These are phyloP conservation scores for Sinopyrophorus schimmeli DNA, from an alignment of 2,888 invertebrate species.

Conservation along the genomic window DNA sequence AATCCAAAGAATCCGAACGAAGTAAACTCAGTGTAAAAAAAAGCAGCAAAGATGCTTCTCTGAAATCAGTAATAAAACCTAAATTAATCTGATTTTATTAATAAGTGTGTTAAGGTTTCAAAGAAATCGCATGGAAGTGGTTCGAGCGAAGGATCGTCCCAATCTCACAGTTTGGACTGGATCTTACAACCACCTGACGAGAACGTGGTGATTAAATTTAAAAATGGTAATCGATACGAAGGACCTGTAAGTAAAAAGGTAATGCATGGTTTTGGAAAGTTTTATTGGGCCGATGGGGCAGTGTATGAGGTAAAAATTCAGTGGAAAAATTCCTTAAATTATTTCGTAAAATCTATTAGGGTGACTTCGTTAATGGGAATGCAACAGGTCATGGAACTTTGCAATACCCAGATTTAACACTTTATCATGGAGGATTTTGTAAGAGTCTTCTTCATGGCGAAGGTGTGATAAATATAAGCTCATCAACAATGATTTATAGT, in stretches of 20 bases:
- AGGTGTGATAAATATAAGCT: conserved; percentile 46
- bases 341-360: too few relatives aligned
- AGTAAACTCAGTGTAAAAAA: neutral
- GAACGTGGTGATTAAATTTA: conserved; percentile 58
- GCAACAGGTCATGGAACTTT: conserved; percentile 61
- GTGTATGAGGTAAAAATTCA: conserved; percentile 57
- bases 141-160: neutral
- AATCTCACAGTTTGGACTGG: conserved; percentile 14
- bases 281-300: conserved; percentile 63
- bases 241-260: conserved; percentile 60
- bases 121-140: neutral
- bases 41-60: neutral
- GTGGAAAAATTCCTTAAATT: too few relatives aligned
- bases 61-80: neutral
- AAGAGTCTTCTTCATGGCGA: conserved; percentile 59
- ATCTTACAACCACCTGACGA: conserved; percentile 40
- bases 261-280: conserved; percentile 64
- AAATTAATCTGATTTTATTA: too few relatives aligned
- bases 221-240: conserved; percentile 62
- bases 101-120: too few relatives aligned
- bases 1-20: neutral
- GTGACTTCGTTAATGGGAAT: conserved; percentile 61
- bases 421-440: conserved; percentile 63
- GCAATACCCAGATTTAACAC: conserved; percentile 60
- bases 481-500: conserved; percentile 46